Base-by-base conservation (phyloP, 2,888 invertebrate genomes). In the Eupeodes latifasciatus region DNA sequence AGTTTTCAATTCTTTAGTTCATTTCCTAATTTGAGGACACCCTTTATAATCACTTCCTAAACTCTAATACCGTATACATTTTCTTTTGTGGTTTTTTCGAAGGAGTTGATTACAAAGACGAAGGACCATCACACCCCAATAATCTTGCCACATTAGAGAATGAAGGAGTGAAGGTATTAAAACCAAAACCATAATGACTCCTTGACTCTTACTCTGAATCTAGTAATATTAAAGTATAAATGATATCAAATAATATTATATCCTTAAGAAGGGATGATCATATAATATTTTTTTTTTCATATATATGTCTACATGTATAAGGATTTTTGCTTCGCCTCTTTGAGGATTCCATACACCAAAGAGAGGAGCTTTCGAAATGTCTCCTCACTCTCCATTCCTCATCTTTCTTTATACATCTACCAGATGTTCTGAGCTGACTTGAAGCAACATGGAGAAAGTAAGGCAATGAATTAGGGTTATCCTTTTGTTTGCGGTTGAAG, bases 211-310 rank as follows among this genome's bases (percentile, higher is more conserved):
- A 34, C 7, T 5, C 14, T 51, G 51, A 3, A 1, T 55, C 6
- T 59, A 0, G 3, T 1, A 40, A 40, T 44, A 62, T 62, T 62
- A 53, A 34, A 77, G 40, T 51, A 79, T 16, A 84, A 85, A 81
- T 61, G 81, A 62, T 81, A 85, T 81, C 85, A 85, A 81, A 77
- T 81, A 81, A 77, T 81, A 85, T 78, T 67, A 78, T 64, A 62
- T 71, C 80, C 75, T 85, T 85, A 76, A 80, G 51, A 59, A 80
- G 57, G 78, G 71, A 81, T 77, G 74, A 77, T 51, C 51, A 81
- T 81, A 12, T 51, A 27, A 40, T 47, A 34, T 61, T 72, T 74
- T 69, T 71, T 71, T 61, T 4, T 36, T 2, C 27, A 27, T 27
- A 27, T 27, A 27, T 27, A 27, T 27, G 2, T 27, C 27, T 3